Conservation (phyloP, 2,113 vertebrate species). For the mouse (Mus musculus) region DNA sequence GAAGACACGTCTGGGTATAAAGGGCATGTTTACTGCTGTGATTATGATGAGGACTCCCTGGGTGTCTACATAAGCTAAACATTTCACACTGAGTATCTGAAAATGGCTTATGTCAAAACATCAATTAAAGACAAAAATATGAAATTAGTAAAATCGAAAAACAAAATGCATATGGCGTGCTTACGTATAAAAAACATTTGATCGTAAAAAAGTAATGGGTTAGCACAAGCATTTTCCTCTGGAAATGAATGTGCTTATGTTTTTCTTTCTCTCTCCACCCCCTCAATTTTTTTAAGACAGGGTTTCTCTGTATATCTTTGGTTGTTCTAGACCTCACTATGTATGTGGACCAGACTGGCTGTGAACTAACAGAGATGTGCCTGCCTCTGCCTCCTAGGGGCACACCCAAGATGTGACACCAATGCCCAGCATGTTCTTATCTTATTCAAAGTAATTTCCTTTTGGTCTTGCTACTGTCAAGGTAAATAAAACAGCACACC, state of each 20-base stretch:
- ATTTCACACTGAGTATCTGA: background rate
- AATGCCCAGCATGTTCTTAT: background rate
- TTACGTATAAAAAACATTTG: background rate
- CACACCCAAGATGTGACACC: background rate
- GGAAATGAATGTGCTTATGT: background rate
- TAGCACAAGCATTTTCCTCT: background rate
- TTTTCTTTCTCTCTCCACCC: no score
- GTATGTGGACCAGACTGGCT: background rate
- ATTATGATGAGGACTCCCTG: background rate
- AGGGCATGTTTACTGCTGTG: background rate
- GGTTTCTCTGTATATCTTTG: background rate
- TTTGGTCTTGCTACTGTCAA: background rate
- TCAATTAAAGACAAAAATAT: conserved; percentile 29
- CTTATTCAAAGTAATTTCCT: conserved; percentile 25
- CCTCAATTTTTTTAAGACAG: background rate
- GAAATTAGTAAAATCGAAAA: background rate
- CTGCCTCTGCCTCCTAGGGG: background rate
- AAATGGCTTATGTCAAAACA: background rate
- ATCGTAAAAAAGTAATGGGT: background rate
- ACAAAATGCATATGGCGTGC: background rate
- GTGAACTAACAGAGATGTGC: background rate
- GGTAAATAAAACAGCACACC: conserved; percentile 28
- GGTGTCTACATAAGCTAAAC: background rate
- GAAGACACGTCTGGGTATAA: background rate
- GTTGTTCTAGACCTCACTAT: background rate